Base-by-base conservation (phyloP, 2,888 invertebrate genomes). In the Apotomis capreana region DNA sequence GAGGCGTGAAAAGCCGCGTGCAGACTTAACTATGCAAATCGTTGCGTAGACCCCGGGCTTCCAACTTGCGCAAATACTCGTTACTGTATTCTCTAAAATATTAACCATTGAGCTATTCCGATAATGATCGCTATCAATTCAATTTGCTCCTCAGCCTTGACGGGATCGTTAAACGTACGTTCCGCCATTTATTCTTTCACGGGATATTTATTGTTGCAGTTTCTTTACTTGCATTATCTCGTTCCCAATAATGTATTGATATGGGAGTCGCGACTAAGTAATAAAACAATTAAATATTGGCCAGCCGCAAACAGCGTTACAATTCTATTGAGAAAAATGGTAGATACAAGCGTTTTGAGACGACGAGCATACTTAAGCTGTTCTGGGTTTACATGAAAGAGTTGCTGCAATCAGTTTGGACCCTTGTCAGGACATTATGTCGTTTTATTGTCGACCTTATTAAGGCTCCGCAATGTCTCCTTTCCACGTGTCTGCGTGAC, bases 11-110 rank as follows among this genome's bases (percentile, higher is more conserved):
- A 74, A 78, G 68, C 75, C 73, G 75, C 76, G 69, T 76, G 78
- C 75, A 75, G 80, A 78, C 79, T 84, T 83, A 83, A 79, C 80
- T 85, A 86, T 86, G 87, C 85, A 84, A 86, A 87, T 84, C 75
- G 80, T 79, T 78, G 70, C 76, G 75, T 74, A 74, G 74, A 72
- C 69, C 73, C 75, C 69, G 68, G 54, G 71, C 63, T 75, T 72
- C 72, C 73, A 74, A 65, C 79, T 78, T 77, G 76, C 75, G 78
- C 78, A 80, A 79, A 80, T 78, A 80, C 77, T 79, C 78, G 79
- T 80, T 81, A 26, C 26, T 26, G 26, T 26, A 80, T 77, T 76
- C 76, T 75, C 75, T 76, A 77, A 80, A 80, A 80, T 81, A 80
- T 77, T 77, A 76, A 70, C 78, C 75, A 74, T 79, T 79, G 74